These are phyloP conservation scores for Drosophila flavopinicola DNA, from an alignment of 2,888 invertebrate genomes.

Conservation along the genomic window DNA sequence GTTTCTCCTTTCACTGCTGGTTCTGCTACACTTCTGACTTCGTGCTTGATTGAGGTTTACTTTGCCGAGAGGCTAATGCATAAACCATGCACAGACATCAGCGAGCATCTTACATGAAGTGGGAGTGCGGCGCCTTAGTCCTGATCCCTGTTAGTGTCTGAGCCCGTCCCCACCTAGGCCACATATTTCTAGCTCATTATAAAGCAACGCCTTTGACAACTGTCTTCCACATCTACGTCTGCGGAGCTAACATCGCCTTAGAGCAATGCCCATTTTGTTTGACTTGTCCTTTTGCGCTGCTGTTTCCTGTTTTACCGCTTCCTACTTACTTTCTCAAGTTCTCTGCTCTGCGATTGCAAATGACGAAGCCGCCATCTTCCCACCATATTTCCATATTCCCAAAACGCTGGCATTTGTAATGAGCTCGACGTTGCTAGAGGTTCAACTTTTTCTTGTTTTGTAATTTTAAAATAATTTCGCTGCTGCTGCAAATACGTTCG, in stretches of 20 bases:
- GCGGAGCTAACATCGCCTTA: slow-evolving; percentile 35
- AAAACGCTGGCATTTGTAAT: slow-evolving; percentile 70
- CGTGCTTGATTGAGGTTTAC: slow-evolving; percentile 78
- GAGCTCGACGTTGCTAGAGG: slow-evolving; percentile 51
- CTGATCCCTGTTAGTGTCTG: slow-evolving; percentile 38
- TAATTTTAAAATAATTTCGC: slow-evolving; percentile 72
- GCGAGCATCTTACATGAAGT: slow-evolving; percentile 62
- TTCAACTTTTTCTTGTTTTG: slow-evolving; percentile 63
- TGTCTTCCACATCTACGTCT: slow-evolving; percentile 35
- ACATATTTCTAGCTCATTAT: slow-evolving; percentile 72
- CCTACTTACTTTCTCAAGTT: slow-evolving; percentile 22
- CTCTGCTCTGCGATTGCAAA: slow-evolving; percentile 40
- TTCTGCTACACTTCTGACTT: slow-evolving; percentile 40
- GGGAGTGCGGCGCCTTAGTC: slow-evolving; percentile 36
- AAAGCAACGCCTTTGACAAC: slow-evolving; percentile 59
- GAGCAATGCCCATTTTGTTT: slow-evolving; percentile 50
- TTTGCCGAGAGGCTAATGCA: slow-evolving; percentile 73
- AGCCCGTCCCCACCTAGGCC: slow-evolving; percentile 31
- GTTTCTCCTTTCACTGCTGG: slow-evolving; percentile 30
- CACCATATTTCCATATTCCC: slow-evolving; percentile 65
- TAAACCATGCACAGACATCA: slow-evolving; percentile 80
- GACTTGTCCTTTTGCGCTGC: slow-evolving; percentile 56
- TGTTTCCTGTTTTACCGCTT: slow-evolving; percentile 29
- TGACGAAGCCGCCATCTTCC: slow-evolving; percentile 32
- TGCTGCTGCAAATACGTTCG: slow-evolving; percentile 36